Evolutionary conservation across 2,888 invertebrate genomes (phyloP).

Genomic region (Limulus polyphemus): DNA sequence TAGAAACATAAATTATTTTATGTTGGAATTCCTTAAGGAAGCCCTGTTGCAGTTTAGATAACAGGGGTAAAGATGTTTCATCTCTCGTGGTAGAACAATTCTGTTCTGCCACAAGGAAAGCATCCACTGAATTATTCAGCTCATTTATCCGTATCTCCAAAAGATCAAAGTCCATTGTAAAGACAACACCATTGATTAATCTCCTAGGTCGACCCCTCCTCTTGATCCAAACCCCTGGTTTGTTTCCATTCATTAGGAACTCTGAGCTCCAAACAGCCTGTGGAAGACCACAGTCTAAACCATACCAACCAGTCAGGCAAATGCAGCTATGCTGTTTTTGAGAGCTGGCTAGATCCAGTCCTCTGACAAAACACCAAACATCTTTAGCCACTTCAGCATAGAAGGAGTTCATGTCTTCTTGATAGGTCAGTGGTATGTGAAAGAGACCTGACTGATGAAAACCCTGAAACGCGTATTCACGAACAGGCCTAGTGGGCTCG

Average conservation of each 20-base stretch:
- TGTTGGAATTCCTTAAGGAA: conserved; percentile 12
- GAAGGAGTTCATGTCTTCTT: conserved; percentile 12
- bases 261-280: conserved; percentile 18
- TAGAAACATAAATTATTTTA: conserved; percentile 15
- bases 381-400: conserved; percentile 12
- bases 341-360: conserved; percentile 9
- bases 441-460: conserved; percentile 4
- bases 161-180: conserved; percentile 11
- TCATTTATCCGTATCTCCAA: conserved; percentile 13
- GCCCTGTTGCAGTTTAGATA: conserved; percentile 11
- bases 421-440: conserved; percentile 13
- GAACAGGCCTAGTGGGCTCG: not conserved
- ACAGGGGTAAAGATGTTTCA: not conserved
- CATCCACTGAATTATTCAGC: conserved; percentile 9
- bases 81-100: too few relatives aligned
- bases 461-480: not conserved
- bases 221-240: conserved; percentile 9
- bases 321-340: conserved; percentile 9
- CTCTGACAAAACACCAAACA: conserved; percentile 13
- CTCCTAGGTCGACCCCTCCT: conserved; percentile 15
- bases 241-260: conserved; percentile 13
- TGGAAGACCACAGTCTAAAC: conserved; percentile 22
- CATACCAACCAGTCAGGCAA: conserved; percentile 15
- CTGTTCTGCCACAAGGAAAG: conserved; percentile 7
- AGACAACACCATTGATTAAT: conserved; percentile 10